Evolutionary conservation across 2,113 vertebrate species (phyloP).

Genomic region (Mustelus asterias): DNA sequence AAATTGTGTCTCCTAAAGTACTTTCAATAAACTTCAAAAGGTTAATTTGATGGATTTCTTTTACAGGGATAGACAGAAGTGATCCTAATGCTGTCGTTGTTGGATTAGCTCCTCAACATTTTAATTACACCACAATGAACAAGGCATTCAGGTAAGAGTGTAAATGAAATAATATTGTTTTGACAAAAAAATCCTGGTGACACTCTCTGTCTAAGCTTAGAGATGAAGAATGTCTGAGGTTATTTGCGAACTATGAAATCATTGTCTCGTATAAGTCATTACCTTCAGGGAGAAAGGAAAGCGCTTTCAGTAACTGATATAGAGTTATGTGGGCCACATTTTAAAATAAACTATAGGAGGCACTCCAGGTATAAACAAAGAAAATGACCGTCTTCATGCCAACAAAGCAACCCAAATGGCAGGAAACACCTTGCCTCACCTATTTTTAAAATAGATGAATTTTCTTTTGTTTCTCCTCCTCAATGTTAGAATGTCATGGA

Average conservation of each 20-base stretch:
- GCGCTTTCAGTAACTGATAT: not conserved
- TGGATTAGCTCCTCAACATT: constrained; percentile 84
- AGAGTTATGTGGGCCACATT: not conserved
- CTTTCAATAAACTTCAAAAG: not conserved
- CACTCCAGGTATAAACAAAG: not conserved
- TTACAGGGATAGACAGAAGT: constrained; percentile 69
- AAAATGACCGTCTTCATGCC: not conserved
- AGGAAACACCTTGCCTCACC: not conserved
- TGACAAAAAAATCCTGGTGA: not conserved
- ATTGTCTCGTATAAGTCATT: not conserved
- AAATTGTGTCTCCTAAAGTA: not conserved
- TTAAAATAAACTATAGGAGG: not conserved
- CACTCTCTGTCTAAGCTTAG: no score
- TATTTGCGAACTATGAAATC: not conserved
- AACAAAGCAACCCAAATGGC: not conserved
- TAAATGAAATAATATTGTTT: not conserved
- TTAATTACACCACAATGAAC: constrained; percentile 86
- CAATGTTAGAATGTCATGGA: no score
- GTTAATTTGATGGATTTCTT: not conserved
- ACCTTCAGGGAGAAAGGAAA: not conserved
- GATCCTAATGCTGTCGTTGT: constrained; percentile 87
- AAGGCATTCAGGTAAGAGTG: constrained; percentile 74
- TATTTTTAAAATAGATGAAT: not conserved
- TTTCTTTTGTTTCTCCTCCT: no score
- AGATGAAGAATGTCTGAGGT: not conserved